Base-by-base conservation (phyloP, 1,140 invertebrate genomes). In the Portunus trituberculatus region DNA sequence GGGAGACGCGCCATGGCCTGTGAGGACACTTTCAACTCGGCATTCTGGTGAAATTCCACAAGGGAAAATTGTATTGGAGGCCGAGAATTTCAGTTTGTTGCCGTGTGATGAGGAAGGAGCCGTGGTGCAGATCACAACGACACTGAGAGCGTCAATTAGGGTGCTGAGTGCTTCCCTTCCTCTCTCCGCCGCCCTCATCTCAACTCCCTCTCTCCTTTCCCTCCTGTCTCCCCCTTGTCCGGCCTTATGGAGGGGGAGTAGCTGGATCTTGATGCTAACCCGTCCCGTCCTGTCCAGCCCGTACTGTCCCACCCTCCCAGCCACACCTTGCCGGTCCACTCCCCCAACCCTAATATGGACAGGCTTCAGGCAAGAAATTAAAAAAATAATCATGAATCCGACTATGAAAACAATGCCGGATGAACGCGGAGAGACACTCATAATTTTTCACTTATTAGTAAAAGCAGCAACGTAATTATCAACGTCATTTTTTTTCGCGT, bases 391-490 rank as follows among this genome's bases (percentile, higher is more conserved):
- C 31, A 45, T 48, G 46, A 91, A 91, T 91, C 48, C 46, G 48
- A 29, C 89, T 59, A 91, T 91, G 32, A 93, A 48, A 93, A 86
- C 16, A 46, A 52, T 12, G 16, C 45, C 12, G 45, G 83, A 52
- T 86, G 16, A 93, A 48, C 82, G 20, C 67, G 20, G 28, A 31
- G 82, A n/a, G 92, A 86, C 82, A 86, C 76, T 32, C 20, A 84
- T 84, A 46, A 83, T 93, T 93, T 86, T 87, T 82, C 92, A 84
- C 92, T 45, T 93, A 93, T 86, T 93, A 86, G 82, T 52, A n/a
- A 87, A 88, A 93, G 92, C 92, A 87, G 84, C n/a, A 87, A 59
- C 92, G 46, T 59, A 93, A 93, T 93, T 88, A 93, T 93, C 84
- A 93, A 84, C 92, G 46, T 59, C 20, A 87, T 59, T 29, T 93